phyloP scores from a whole-genome alignment of 2,113 vertebrate genomes.

The Euleptes europaea region DNA sequence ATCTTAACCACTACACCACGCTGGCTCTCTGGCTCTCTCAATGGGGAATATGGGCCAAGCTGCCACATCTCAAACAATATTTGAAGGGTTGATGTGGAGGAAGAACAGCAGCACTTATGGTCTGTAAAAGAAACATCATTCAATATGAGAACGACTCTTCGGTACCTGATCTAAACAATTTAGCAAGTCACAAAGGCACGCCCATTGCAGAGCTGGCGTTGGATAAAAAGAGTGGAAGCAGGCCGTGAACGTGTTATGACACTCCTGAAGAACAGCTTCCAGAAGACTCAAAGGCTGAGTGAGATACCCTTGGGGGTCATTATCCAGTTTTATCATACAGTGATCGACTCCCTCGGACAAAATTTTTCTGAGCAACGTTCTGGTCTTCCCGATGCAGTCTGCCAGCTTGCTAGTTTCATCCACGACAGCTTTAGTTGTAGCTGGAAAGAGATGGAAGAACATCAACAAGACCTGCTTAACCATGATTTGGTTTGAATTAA shows the following conservation, averaged over 20 bases:
- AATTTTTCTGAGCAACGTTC: conserved; percentile 95
- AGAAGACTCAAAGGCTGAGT: conserved; percentile 93
- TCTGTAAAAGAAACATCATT: neutral
- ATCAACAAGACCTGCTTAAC: neutral
- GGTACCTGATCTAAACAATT: conserved; percentile 96
- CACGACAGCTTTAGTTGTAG: conserved; percentile 91
- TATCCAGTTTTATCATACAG: conserved; percentile 95
- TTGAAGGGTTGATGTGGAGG: neutral
- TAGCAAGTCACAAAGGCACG: conserved; percentile 95
- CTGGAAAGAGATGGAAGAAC: conserved; percentile 66
- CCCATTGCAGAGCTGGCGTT: conserved; percentile 96
- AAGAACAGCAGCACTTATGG: neutral
- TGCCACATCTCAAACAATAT: neutral
- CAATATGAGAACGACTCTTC: neutral
- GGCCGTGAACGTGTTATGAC: conserved; percentile 97
- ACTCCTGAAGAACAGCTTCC: conserved; percentile 96
- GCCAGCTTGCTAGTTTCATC: conserved; percentile 98
- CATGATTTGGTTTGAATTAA: neutral
- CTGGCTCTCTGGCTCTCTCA: no score
- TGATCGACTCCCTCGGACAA: conserved; percentile 97
- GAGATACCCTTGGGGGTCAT: conserved; percentile 95
- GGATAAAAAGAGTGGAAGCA: conserved; percentile 99
- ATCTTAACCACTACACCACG: no score
- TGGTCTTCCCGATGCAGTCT: conserved; percentile 97
- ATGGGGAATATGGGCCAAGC: neutral